Evolutionary conservation across 37 sponge, comb jelly and placozoan genomes (phyloP).

Genomic region (Cliona cf. orientalis): DNA sequence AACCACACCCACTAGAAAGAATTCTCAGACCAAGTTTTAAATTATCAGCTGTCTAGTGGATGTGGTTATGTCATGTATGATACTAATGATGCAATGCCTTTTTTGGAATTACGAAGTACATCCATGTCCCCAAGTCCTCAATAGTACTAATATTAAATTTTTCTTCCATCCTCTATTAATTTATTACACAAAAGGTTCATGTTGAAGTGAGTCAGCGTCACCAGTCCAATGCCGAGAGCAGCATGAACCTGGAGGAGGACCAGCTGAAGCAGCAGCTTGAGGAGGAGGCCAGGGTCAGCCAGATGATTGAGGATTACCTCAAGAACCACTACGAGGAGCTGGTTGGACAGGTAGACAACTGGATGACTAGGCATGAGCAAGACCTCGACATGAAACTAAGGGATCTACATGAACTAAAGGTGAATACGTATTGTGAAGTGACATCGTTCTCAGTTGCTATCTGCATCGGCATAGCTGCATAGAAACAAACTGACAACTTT

Average conservation of each 20-base stretch:
- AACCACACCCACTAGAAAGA: no score
- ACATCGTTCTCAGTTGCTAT: no score
- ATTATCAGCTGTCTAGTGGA: background rate
- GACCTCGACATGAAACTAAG: constrained; percentile 76
- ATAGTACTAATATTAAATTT: no score
- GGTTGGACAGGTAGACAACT: constrained; percentile 85
- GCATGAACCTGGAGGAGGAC: constrained; percentile 55
- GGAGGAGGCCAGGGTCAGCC: constrained; percentile 82
- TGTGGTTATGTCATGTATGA: background rate
- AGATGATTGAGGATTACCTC: constrained; percentile 68
- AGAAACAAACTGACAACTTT: no score
- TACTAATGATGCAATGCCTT: no score
- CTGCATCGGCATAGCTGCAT: no score
- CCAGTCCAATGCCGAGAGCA: constrained; percentile 23
- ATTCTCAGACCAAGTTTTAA: background rate
- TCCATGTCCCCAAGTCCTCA: no score
- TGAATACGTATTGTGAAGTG: constrained; percentile 14
- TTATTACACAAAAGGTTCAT: constrained; percentile 55
- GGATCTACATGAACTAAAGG: constrained; percentile 78
- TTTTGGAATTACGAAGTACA: no score
- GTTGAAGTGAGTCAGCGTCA: constrained; percentile 69
- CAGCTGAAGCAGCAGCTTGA: constrained; percentile 65
- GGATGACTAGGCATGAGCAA: constrained; percentile 94
- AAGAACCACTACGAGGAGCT: constrained; percentile 83
- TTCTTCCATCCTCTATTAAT: no score